These are phyloP conservation scores for Paraplagusia blochii DNA, from an alignment of 2,113 vertebrate genomes.

Conservation along the genomic window DNA sequence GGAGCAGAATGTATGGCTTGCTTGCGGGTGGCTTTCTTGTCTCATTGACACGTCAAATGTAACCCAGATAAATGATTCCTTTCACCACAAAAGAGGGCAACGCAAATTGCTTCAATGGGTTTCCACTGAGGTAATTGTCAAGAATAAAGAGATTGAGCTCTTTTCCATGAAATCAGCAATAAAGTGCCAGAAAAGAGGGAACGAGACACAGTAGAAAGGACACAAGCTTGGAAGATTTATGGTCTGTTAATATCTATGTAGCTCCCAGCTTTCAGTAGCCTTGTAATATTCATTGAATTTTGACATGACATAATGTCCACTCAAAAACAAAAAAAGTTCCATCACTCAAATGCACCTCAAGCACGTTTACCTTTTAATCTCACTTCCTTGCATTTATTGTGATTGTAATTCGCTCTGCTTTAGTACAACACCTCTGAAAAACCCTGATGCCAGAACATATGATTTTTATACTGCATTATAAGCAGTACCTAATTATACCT, in stretches of 20 bases:
- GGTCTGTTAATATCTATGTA: conserved; percentile 26
- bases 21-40: conserved; percentile 66
- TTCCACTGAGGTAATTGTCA: conserved; percentile 75
- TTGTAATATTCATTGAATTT: conserved; percentile 31
- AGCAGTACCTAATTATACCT: no score
- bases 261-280: conserved; percentile 43
- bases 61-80: conserved; percentile 61
- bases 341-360: no score
- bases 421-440: no score
- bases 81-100: conserved; percentile 63
- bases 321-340: conserved; percentile 2
- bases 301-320: conserved; percentile 16
- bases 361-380: no score
- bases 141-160: conserved; percentile 65
- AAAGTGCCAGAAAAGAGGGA: conserved; percentile 41
- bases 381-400: background rate
- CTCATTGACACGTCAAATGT: conserved; percentile 63
- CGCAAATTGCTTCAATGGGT: conserved; percentile 70
- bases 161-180: conserved; percentile 71
- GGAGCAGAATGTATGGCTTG: conserved; percentile 33
- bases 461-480: no score
- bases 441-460: no score
- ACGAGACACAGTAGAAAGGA: conserved; percentile 1
- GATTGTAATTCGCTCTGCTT: no score
- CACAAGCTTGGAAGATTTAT: conserved; percentile 27